These are phyloP conservation scores for Epirrhoe tristata DNA, from an alignment of 2,888 invertebrate species.

Conservation along the genomic window DNA sequence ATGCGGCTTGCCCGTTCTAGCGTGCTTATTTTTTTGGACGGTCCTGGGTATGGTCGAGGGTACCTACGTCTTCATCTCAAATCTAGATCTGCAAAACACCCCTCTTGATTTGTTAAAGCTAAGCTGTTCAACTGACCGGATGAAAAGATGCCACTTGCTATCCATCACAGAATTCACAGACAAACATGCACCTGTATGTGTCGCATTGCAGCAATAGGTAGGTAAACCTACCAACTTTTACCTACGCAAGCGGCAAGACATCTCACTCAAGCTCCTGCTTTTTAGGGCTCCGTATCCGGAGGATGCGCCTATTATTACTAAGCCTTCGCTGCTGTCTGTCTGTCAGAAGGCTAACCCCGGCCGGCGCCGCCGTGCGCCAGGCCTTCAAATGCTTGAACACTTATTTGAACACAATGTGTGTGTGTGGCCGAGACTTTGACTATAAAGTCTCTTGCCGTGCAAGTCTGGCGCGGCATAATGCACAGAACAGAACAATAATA, in stretches of 20 bases:
- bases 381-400: too few relatives aligned
- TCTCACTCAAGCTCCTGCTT: background rate
- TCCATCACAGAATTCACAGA: constrained; percentile 33
- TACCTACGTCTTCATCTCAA: background rate
- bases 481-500: too few relatives aligned
- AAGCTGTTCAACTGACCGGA: background rate
- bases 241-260: background rate
- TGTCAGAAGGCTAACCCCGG: too few relatives aligned
- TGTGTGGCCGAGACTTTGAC: too few relatives aligned
- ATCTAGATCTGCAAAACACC: background rate
- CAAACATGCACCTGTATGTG: background rate
- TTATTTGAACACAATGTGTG: too few relatives aligned
- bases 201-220: background rate
- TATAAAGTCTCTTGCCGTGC: too few relatives aligned
- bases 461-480: too few relatives aligned
- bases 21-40: constrained; percentile 70
- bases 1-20: constrained; percentile 79
- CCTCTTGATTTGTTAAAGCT: background rate
- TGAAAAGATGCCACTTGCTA: constrained; percentile 16
- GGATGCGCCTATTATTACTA: too few relatives aligned
- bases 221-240: background rate
- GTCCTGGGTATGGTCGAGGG: constrained; percentile 38
- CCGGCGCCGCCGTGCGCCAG: too few relatives aligned
- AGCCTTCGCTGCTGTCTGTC: too few relatives aligned
- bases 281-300: too few relatives aligned